A percentile compares a stretch with the other conserved stretches of the same genome.
phyloP scores from a whole-genome alignment of 1,140 invertebrate species.

The Trachymyrmex septentrionalis region DNA sequence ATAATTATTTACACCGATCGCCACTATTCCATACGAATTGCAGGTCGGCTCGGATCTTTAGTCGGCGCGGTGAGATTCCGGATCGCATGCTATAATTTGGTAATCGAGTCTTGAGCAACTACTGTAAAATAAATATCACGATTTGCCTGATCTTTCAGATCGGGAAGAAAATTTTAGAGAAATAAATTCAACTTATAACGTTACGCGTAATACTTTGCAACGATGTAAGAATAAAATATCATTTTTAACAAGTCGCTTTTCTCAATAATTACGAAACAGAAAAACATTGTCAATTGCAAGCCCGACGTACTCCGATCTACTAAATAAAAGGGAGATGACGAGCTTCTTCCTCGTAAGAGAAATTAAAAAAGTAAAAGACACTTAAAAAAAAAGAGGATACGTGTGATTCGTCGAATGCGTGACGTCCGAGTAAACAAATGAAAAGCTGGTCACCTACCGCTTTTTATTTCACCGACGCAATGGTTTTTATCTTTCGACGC shows the following conservation, averaged over 20 bases:
- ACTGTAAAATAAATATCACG: constrained; percentile 2
- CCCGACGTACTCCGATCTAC: constrained; percentile 19
- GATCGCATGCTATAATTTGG: background rate
- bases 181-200: background rate
- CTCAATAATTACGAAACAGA: background rate
- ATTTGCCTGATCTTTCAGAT: background rate
- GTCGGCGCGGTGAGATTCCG: background rate
- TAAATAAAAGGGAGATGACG: background rate
- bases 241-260: background rate
- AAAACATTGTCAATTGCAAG: background rate
- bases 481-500: constrained; percentile 8
- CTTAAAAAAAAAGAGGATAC: background rate
- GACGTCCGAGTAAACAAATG: background rate
- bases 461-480: constrained; percentile 19
- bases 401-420: background rate
- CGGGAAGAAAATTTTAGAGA: background rate
- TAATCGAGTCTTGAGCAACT: background rate
- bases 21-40: constrained; percentile 82
- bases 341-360: background rate
- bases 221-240: background rate
- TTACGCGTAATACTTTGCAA: background rate
- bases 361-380: background rate
- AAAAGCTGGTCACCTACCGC: background rate
- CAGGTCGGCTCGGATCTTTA: constrained; percentile 3
- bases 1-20: constrained; percentile 84